Conservation (phyloP, 2,888 invertebrate genomes). For the Xestoiulus laeticollis region DNA sequence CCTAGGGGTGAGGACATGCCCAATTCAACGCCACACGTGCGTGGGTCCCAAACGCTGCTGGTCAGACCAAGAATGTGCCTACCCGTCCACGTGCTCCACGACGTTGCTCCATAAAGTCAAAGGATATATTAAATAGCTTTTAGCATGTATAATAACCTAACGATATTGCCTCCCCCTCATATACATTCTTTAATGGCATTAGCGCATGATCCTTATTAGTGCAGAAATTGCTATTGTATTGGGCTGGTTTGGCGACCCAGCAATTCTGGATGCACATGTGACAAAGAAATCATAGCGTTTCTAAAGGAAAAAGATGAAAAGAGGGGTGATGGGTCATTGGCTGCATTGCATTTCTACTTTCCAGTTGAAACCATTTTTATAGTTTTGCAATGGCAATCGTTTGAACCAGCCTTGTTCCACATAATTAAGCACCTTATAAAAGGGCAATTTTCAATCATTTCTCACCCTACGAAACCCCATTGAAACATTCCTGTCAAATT, state of each 20-base stretch:
- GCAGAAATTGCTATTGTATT: slow-evolving; percentile 3
- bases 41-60: slow-evolving; percentile 44
- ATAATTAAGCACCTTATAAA: slow-evolving; percentile 46
- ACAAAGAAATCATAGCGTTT: background rate
- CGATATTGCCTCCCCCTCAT: background rate
- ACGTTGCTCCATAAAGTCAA: background rate
- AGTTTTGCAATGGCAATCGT: background rate
- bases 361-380: slow-evolving; percentile 11
- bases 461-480: background rate
- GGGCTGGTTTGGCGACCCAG: background rate
- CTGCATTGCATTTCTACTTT: background rate
- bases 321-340: slow-evolving; percentile 19
- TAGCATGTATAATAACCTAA: slow-evolving; percentile 14
- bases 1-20: slow-evolving; percentile 42
- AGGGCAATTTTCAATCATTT: background rate
- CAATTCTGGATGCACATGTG: slow-evolving; percentile 10
- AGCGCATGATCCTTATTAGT: slow-evolving; percentile 31
- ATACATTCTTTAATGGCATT: slow-evolving; percentile 1
- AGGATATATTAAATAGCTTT: slow-evolving; percentile 42
- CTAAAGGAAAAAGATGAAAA: slow-evolving; percentile 13
- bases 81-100: background rate
- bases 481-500: background rate
- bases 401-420: slow-evolving; percentile 28
- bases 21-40: slow-evolving; percentile 49
- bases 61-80: slow-evolving; percentile 47